phyloP scores from a whole-genome alignment of 2,888 invertebrate species.

The Cheilosia vernalis region DNA sequence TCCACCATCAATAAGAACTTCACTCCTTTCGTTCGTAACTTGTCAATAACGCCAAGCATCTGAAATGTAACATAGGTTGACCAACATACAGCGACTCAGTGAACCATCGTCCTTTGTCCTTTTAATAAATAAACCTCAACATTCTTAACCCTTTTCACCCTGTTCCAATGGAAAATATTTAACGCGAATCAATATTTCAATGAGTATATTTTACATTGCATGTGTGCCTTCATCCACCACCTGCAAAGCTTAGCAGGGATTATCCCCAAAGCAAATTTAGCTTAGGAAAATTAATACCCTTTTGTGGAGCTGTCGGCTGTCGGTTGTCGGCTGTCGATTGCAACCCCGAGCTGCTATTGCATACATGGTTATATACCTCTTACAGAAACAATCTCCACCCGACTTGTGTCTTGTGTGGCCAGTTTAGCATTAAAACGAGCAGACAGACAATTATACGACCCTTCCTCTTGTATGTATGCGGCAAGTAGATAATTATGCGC shows the following conservation, averaged over 20 bases:
- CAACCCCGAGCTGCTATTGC: conserved; percentile 37
- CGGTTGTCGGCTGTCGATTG: conserved; percentile 48
- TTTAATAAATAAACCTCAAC: conserved; percentile 57
- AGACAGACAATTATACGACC: conserved; percentile 42
- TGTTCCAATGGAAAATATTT: conserved; percentile 55
- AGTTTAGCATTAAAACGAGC: conserved; percentile 12
- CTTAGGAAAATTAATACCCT: conserved; percentile 78
- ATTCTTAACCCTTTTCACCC: conserved; percentile 70
- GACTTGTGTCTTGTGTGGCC: conserved; percentile 7
- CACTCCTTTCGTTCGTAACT: neutral
- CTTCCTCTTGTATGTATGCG: neutral
- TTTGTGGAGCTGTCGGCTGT: conserved; percentile 64
- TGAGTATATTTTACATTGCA: conserved; percentile 50
- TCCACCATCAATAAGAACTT: neutral
- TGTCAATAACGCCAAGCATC: conserved; percentile 10
- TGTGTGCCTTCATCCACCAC: conserved; percentile 56
- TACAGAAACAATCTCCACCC: conserved; percentile 16
- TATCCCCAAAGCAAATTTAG: conserved; percentile 78
- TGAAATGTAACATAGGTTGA: conserved; percentile 51
- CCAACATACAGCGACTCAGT: conserved; percentile 37
- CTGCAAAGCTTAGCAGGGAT: conserved; percentile 77
- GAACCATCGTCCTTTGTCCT: conserved; percentile 45
- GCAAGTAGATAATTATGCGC: conserved; percentile 36
- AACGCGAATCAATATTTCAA: conserved; percentile 59
- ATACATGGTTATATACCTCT: conserved; percentile 45